Conservation (phyloP, 2,113 vertebrate genomes). For the Phodopus roborovskii region DNA sequence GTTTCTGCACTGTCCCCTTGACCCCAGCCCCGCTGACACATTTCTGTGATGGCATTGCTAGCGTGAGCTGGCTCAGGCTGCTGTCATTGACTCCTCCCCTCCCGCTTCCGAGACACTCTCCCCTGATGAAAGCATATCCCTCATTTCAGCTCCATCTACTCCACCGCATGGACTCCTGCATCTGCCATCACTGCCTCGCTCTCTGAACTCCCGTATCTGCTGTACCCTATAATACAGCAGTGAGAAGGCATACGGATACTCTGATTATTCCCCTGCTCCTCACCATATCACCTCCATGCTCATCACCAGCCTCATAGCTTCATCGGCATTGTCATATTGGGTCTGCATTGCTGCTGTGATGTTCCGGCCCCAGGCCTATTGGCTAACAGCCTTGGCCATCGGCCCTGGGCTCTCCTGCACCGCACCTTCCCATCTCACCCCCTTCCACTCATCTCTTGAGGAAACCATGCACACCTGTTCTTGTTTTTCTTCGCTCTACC, state of each 20-base stretch:
- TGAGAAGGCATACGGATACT: not conserved
- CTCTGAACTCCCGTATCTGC: not conserved
- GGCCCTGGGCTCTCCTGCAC: not conserved
- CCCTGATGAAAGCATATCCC: not conserved
- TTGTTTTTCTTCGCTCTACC: not conserved
- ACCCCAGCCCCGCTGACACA: fast-evolving
- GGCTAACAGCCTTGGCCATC: not conserved
- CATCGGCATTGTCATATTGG: fast-evolving
- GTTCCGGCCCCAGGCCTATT: not conserved
- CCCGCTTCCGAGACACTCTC: not conserved
- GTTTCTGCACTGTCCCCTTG: not conserved
- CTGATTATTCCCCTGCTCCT: too few species aligned
- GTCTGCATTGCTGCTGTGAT: fast-evolving
- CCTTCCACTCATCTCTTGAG: not conserved
- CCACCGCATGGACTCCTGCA: fast-evolving
- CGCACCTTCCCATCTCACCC: not conserved
- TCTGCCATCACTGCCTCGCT: not conserved
- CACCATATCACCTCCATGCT: fast-evolving
- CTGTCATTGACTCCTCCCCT: not conserved
- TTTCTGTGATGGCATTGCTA: not conserved
- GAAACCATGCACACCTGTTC: not conserved
- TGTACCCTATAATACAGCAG: fast-evolving
- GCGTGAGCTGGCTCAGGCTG: not conserved
- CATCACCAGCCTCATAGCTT: not conserved
- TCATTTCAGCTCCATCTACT: not conserved